These are phyloP conservation scores for Calephelis nemesis DNA, from an alignment of 1,140 invertebrate genomes.

Conservation along the genomic window DNA sequence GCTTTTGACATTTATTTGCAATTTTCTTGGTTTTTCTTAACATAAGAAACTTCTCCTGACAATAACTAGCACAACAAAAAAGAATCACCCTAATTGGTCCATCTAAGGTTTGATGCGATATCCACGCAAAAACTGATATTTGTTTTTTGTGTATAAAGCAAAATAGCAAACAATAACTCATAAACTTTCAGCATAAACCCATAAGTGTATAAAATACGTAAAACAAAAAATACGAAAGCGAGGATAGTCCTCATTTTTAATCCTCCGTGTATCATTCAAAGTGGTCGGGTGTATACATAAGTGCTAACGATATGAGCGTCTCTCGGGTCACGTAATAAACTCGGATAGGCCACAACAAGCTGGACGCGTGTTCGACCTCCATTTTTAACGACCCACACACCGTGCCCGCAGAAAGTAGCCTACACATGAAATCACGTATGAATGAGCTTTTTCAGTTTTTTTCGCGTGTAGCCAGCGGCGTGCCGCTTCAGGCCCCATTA, in stretches of 20 bases:
- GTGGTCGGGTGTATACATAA: constrained; percentile 33
- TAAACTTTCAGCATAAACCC: no score
- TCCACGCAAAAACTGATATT: no score
- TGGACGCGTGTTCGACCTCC: constrained; percentile 59
- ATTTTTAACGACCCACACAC: constrained; percentile 74
- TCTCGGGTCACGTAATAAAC: constrained; percentile 68
- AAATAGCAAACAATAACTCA: no score
- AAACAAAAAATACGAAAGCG: no score
- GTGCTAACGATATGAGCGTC: constrained; percentile 48
- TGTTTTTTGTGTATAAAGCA: no score
- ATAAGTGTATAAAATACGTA: no score
- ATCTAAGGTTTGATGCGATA: no score
- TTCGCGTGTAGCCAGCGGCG: constrained; percentile 70
- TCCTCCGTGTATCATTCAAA: constrained; percentile 11
- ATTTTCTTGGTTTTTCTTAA: no score
- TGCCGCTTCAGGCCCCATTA: constrained; percentile 71
- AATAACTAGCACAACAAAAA: no score
- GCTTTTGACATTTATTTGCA: no score
- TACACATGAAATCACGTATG: constrained; percentile 77
- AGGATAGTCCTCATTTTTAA: constrained; percentile 1
- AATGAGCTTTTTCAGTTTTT: constrained; percentile 76
- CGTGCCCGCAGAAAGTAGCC: constrained; percentile 74
- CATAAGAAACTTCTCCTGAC: no score
- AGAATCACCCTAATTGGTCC: no score
- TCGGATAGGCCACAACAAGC: constrained; percentile 72